A percentile compares a stretch with the other conserved stretches of the same genome.
These are phyloP conservation scores for Campoplex nolae DNA, from an alignment of 2,888 invertebrate genomes.

Conservation along the genomic window DNA sequence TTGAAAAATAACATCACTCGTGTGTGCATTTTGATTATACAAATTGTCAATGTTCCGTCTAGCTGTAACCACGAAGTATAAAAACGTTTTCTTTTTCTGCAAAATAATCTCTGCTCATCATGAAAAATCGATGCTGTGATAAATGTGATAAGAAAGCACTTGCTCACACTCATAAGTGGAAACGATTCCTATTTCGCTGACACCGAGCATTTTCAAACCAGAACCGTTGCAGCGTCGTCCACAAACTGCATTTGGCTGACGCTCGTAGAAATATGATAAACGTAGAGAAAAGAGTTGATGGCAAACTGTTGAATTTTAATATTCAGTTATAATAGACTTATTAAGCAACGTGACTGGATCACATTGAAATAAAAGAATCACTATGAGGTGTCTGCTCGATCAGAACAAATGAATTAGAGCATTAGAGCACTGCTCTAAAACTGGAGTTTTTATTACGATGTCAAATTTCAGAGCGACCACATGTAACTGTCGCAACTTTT, in stretches of 20 bases:
- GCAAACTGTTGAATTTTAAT: background rate
- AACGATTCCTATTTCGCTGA: conserved; percentile 56
- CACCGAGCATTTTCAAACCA: background rate
- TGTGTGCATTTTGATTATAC: background rate
- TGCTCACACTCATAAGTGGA: conserved; percentile 11
- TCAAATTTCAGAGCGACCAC: background rate
- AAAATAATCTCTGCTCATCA: background rate
- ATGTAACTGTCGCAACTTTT: background rate
- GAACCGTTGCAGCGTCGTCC: background rate
- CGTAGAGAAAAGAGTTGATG: background rate
- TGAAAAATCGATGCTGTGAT: conserved; percentile 14
- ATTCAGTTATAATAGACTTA: background rate
- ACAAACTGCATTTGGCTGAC: conserved; percentile 29
- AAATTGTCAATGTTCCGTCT: background rate
- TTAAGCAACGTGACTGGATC: background rate
- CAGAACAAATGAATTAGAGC: background rate
- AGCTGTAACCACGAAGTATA: background rate
- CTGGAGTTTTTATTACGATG: background rate
- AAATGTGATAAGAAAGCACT: conserved; percentile 54
- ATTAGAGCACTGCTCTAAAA: background rate
- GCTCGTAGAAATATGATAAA: conserved; percentile 11
- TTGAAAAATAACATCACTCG: background rate
- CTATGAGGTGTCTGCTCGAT: background rate
- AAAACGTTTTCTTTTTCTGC: background rate
- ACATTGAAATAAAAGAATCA: background rate